Evolutionary conservation across 2,797 vertebrate genomes (phyloP).

Genomic region (Cyprinodon diabolis): DNA sequence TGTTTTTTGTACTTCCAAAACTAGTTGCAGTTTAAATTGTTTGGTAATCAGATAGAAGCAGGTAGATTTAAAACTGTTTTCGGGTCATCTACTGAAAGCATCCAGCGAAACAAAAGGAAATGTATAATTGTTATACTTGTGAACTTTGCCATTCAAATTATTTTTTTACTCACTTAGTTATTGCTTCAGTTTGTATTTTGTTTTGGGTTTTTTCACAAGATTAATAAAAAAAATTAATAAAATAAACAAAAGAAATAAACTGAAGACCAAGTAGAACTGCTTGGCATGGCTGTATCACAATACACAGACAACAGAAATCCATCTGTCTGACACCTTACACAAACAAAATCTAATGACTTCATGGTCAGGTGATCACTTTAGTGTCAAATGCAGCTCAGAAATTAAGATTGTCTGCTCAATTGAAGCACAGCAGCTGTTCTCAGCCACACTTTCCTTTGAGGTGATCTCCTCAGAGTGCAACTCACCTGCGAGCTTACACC

Average conservation of each 20-base stretch:
- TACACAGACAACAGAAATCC: neutral
- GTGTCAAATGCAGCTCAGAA: slow-evolving; percentile 13
- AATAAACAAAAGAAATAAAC: neutral
- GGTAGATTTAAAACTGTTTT: neutral
- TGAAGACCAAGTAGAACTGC: neutral
- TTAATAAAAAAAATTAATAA: neutral
- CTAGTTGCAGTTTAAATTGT: neutral
- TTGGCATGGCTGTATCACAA: neutral
- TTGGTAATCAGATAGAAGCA: neutral
- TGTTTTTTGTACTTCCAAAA: too few relatives aligned
- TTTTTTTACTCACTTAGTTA: neutral
- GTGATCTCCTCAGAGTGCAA: slow-evolving; percentile 30
- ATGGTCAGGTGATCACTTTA: slow-evolving; percentile 11
- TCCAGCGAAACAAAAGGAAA: too few relatives aligned
- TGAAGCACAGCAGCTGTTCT: slow-evolving; percentile 47
- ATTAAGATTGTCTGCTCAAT: slow-evolving; percentile 13
- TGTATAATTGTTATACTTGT: too few relatives aligned
- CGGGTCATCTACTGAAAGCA: neutral
- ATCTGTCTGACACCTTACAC: neutral
- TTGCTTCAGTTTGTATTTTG: neutral
- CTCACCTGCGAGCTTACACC: slow-evolving; percentile 30
- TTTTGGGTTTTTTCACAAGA: neutral
- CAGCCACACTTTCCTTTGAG: slow-evolving; percentile 25
- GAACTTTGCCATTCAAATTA: neutral
- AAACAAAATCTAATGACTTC: slow-evolving; percentile 11